These are phyloP conservation scores for Schizopygopsis malacanthus DNA, from an alignment of 2,797 vertebrate genomes.

Conservation along the genomic window DNA sequence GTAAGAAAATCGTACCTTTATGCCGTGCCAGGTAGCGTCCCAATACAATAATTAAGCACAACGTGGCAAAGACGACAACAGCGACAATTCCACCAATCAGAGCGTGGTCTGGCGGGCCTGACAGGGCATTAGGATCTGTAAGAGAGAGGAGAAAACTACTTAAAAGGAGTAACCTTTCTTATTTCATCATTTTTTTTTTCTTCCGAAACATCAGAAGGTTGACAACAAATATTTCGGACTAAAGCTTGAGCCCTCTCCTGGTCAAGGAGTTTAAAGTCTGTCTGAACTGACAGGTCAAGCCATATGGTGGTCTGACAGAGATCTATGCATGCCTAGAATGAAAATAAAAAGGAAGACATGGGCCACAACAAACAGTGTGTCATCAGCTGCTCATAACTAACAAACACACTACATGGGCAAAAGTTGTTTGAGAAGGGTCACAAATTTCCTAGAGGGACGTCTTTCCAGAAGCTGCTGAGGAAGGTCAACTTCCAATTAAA, in stretches of 20 bases:
- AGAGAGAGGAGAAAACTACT: slow-evolving; percentile 39
- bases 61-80: slow-evolving; percentile 97
- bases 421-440: not conserved
- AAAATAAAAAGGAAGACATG: slow-evolving; percentile 14
- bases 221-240: slow-evolving; percentile 9
- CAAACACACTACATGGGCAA: not conserved
- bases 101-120: slow-evolving; percentile 92
- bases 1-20: slow-evolving; percentile 87
- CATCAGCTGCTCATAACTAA: not conserved
- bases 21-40: slow-evolving; percentile 99
- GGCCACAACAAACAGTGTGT: not conserved
- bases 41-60: slow-evolving; percentile 98
- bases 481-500: not conserved
- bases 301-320: slow-evolving; percentile 26
- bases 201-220: slow-evolving; percentile 13
- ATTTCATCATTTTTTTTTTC: slow-evolving; percentile 7
- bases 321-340: slow-evolving; percentile 30
- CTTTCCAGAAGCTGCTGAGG: not conserved
- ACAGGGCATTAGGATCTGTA: slow-evolving; percentile 92
- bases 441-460: not conserved
- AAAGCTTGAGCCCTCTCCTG: slow-evolving; percentile 12
- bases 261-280: slow-evolving; percentile 14
- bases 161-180: slow-evolving; percentile 4
- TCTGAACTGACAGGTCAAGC: not conserved
- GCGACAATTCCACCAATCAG: slow-evolving; percentile 98